Conservation (phyloP, 2,113 vertebrate species). For the Picathartes gymnocephalus region DNA sequence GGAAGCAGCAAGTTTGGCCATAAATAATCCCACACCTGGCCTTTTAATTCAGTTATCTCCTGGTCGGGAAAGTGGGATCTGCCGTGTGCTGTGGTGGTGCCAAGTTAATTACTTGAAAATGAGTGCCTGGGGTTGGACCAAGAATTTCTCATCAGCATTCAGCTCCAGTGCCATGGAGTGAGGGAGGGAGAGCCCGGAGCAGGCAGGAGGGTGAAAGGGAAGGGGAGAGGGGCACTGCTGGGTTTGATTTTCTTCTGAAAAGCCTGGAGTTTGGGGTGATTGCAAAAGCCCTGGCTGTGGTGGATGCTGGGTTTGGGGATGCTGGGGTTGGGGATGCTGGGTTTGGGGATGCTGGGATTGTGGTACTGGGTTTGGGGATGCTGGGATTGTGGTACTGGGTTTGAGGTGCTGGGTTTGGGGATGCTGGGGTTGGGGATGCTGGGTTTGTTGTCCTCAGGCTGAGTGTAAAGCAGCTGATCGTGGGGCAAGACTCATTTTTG, state of each 20-base stretch:
- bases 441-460: not conserved
- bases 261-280: not conserved
- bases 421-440: not conserved
- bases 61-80: constrained; percentile 24
- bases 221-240: not conserved
- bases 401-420: not conserved
- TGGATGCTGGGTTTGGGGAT: accelerated
- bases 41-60: constrained; percentile 62
- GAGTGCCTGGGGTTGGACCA: constrained; percentile 63
- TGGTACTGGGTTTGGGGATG: not conserved
- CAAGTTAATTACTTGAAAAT: constrained; percentile 69
- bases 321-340: accelerated
- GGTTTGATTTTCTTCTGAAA: not conserved
- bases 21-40: constrained; percentile 64
- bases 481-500: accelerated
- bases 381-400: too few species aligned
- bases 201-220: not conserved
- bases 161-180: not conserved
- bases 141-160: constrained; percentile 66
- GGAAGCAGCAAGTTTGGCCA: constrained; percentile 11
- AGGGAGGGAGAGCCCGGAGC: not conserved
- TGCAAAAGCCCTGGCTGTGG: not conserved
- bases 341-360: not conserved
- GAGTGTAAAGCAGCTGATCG: accelerated
- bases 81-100: constrained; percentile 49